Base-by-base conservation (phyloP, 2,888 invertebrate species). In the Amphipoea lucens region DNA sequence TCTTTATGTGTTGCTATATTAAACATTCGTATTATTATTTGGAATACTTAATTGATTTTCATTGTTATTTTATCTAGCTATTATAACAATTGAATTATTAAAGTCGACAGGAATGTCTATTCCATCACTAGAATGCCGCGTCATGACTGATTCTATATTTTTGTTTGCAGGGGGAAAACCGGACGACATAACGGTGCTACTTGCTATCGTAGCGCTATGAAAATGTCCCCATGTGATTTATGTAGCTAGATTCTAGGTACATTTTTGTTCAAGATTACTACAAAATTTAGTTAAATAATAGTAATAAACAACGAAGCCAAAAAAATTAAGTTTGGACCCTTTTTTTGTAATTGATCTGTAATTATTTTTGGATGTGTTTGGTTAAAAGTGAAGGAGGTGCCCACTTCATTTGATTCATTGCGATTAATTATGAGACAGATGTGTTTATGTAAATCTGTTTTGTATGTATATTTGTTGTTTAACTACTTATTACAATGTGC, bases 181-280 rank as follows among this genome's bases (percentile, higher is more conserved):
- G 84, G 99, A 99, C 96, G 99, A 99, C 97, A 99, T 99, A 96
- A 99, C 99, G 93, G 99, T 99, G 95, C 98, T 99, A 93, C 97
- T 99, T 91, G 99, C 99, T 90, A 98, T 99, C 90, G 99, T 99
- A 97, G 98, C 98, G 94, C 98, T 98, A 97, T 97, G 97, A 97
- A 95, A 92, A 94, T 95, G 95, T 96, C 93, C 81, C 84, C 90
- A 91, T 93, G 94, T 94, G 94, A 96, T 95, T 92, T 94, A 88
- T 84, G 82, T 92, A 94, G 92, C 87, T 93, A 92, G 90, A 91
- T 92, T 92, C 92, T 93, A 94, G 92, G 89, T 92, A 92, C 90
- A 88, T 93, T 93, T 92, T 92, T 93, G 90, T 92, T 92, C 88
- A 90, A 92, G 89, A 90, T 91, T 88, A 89, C 91, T 89, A 90